Conservation (phyloP, 2,888 invertebrate genomes). For the Agonum fuliginosum region DNA sequence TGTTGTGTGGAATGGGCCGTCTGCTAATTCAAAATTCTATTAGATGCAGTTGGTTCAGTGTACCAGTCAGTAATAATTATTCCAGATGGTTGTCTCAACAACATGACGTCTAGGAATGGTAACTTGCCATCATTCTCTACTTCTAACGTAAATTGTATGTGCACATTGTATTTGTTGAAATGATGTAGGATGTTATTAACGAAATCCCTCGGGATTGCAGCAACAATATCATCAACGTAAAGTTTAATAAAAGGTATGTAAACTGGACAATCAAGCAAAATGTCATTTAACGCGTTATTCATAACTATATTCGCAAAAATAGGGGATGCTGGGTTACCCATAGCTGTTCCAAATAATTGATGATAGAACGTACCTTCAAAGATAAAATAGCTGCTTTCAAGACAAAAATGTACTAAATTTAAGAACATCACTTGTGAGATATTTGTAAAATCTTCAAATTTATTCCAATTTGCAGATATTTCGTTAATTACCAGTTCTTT, state of each 20-base stretch:
- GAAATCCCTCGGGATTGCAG: conserved; percentile 5
- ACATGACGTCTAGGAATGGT: not conserved
- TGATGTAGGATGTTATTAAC: conserved; percentile 3
- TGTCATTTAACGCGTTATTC: conserved; percentile 31
- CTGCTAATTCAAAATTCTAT: not conserved
- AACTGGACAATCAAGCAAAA: not conserved
- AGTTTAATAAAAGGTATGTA: conserved; percentile 34
- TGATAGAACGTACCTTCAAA: conserved; percentile 42
- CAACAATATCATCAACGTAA: conserved; percentile 52
- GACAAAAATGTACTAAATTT: too few relatives aligned
- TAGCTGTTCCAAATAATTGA: conserved; percentile 42
- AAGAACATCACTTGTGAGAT: too few relatives aligned
- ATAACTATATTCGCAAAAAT: conserved; percentile 51
- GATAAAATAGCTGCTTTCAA: too few relatives aligned
- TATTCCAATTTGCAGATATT: too few relatives aligned
- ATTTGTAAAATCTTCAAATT: too few relatives aligned
- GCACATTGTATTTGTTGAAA: not conserved
- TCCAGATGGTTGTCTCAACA: not conserved
- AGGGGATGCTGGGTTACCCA: conserved; percentile 55
- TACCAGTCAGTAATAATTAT: not conserved
- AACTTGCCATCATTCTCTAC: conserved; percentile 2
- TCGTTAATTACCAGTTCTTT: too few relatives aligned
- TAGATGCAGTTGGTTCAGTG: not conserved
- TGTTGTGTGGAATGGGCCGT: not conserved
- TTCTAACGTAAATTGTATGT: conserved; percentile 34